Base-by-base conservation (phyloP, 2,113 vertebrate genomes). In the Pica pica region DNA sequence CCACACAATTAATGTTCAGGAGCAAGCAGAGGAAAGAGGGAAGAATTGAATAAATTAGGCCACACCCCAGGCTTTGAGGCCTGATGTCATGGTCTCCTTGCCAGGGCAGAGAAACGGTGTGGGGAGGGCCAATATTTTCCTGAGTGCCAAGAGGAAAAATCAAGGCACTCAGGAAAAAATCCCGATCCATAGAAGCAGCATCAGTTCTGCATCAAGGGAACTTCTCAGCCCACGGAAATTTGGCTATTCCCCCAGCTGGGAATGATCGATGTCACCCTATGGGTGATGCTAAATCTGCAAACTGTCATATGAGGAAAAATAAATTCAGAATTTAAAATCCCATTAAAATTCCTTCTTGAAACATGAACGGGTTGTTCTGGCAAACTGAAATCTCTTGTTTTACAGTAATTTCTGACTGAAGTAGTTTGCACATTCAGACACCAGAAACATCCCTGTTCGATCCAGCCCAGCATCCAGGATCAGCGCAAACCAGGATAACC, bases 1-100 rank as follows among this genome's bases (percentile, higher is more conserved):
- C 93, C 42, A 5, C 90, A 90, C 90, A 92, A 96, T 96, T 94
- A 90, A 64, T 4, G 68, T 6, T 56, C 64, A 68, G 92, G 68
- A 91, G 88, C 70, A 56, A 88, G 46, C 50, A 16, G 67, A 81
- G 84, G 75, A 64, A 74, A 63, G 75, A 77, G 47, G 74, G 89
- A 76, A 87, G 75, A 55, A 91, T 37, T 60, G 87, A 81, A 94
- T 70, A 93, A 86, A 93, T 86, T 60, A 90, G 88, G 87, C 55
- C 87, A 86, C 95, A 94, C 93, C 95, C 59, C 67, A n/a, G 81
- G 67, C 77, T 90, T 59, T 44, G 50, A 52, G 75, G 79, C 42
- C 47, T 13, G 15, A 13, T 17, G 17, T 92, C 50, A 18, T 1
- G 12, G 56, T 18, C 27, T 18, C 27, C 41, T 93, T 88, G 76